Evolutionary conservation across 2,888 invertebrate genomes (phyloP).

Genomic region (Furcula furcula): DNA sequence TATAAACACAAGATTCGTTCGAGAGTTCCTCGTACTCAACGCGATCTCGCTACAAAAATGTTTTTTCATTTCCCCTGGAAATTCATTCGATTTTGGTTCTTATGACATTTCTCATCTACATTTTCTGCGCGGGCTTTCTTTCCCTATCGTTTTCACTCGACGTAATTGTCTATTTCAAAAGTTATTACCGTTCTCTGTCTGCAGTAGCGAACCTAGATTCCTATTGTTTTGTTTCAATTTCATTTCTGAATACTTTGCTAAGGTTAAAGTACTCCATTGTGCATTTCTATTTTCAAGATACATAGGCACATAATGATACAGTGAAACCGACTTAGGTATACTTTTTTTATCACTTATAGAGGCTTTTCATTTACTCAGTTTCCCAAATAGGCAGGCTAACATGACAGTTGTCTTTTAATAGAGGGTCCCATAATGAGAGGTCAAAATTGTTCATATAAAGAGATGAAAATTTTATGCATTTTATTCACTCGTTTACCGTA

Average conservation of each 20-base stretch:
- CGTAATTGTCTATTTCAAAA: conserved; percentile 30
- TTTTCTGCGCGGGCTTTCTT: conserved; percentile 35
- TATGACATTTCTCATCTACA: conserved; percentile 41
- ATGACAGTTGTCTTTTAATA: too few relatives aligned
- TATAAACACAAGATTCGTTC: conserved; percentile 34
- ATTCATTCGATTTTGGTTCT: conserved; percentile 44
- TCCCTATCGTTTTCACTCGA: conserved; percentile 26
- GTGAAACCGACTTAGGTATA: too few relatives aligned
- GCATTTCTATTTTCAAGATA: too few relatives aligned
- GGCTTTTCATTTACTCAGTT: too few relatives aligned
- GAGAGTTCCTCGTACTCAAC: conserved; percentile 23
- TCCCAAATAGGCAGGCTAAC: too few relatives aligned
- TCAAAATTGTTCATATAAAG: too few relatives aligned
- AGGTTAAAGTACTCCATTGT: too few relatives aligned
- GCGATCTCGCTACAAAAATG: conserved; percentile 35
- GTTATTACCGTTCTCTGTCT: conserved; percentile 11
- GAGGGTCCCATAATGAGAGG: too few relatives aligned
- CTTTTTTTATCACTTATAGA: too few relatives aligned
- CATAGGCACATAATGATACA: too few relatives aligned
- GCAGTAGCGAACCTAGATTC: not conserved
- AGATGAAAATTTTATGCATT: too few relatives aligned
- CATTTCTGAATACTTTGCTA: not conserved
- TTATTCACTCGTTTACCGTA: too few relatives aligned
- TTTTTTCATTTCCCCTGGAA: conserved; percentile 40
- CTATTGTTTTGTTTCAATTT: not conserved